Base-by-base conservation (phyloP, 1,140 invertebrate genomes). In the Sinella curviseta region DNA sequence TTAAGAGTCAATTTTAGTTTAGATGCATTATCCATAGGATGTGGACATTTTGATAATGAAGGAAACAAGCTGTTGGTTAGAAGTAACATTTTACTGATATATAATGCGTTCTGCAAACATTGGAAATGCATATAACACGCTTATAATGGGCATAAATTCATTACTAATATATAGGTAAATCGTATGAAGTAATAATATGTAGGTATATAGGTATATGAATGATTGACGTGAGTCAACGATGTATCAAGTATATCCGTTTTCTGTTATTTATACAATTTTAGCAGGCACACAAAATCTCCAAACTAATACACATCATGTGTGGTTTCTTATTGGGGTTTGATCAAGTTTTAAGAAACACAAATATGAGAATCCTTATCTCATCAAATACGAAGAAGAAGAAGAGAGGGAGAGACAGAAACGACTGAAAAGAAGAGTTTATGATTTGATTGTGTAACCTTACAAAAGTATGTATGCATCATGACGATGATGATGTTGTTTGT, bases 371-470 rank as follows among this genome's bases (percentile, higher is more conserved):
- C 31, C 24, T 70, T 70, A 70, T 70, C 65, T 30, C 65, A 33
- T 30, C 31, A 60, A 60, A 60, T 60, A 26, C 24, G 65, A 70
- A 31, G 31, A 70, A 70, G 28, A 31, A 33, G 65, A 31, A 30
- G n/a, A 30, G 12, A 3, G 26, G 8, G 3, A 4, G 31, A 30
- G 26, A 12, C 26, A 70, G 30, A 65, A 12, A 31, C 12, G 65
- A 31, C 12, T 31, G 65, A n/a, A 4, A n/a, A n/a, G n/a, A n/a
- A n/a, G n/a, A n/a, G n/a, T n/a, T n/a, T n/a, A n/a, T n/a, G n/a
- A 24, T 60, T 60, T 60, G 55, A 60, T 60, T 70, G 65, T 70
- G 30, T 31, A 70, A 70, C 65, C 26, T 70, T 24, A 70, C 65
- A 70, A 70, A 70, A 33, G 65, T 70, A 70, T 70, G 65, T 3